phyloP scores from a whole-genome alignment of 2,888 invertebrate species.

The Lycocerus yunnanus region DNA sequence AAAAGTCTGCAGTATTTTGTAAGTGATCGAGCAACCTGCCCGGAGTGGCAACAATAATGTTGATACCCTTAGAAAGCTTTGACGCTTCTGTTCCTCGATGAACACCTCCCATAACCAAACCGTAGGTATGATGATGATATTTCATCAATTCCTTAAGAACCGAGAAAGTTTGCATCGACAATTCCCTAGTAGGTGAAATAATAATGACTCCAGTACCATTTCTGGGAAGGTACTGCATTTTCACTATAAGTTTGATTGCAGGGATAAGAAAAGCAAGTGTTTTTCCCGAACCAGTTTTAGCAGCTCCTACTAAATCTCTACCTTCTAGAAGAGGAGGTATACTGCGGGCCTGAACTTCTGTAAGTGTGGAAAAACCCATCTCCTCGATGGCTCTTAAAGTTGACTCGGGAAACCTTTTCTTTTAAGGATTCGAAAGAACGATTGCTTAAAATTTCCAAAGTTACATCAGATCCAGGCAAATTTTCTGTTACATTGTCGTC shows the following conservation, averaged over 20 bases:
- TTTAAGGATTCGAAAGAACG: slow-evolving; percentile 61
- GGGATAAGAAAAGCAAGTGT: slow-evolving; percentile 89
- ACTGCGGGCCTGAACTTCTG: slow-evolving; percentile 79
- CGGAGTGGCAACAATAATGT: slow-evolving; percentile 94
- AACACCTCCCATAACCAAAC: slow-evolving; percentile 94
- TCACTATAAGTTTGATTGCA: slow-evolving; percentile 78
- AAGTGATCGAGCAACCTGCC: slow-evolving; percentile 94
- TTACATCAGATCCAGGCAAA: slow-evolving; percentile 66
- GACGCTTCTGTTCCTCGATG: slow-evolving; percentile 89
- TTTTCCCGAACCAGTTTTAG: slow-evolving; percentile 91
- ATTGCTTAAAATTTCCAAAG: slow-evolving; percentile 65
- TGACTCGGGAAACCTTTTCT: slow-evolving; percentile 67
- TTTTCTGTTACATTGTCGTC: background rate
- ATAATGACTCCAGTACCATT: slow-evolving; percentile 90
- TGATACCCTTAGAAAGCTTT: slow-evolving; percentile 87
- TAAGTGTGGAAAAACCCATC: slow-evolving; percentile 82
- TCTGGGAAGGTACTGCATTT: slow-evolving; percentile 72
- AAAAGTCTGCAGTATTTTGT: slow-evolving; percentile 85
- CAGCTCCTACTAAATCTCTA: slow-evolving; percentile 82
- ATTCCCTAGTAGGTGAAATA: slow-evolving; percentile 93
- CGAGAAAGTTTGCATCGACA: slow-evolving; percentile 98
- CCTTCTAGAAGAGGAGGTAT: slow-evolving; percentile 81
- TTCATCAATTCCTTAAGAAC: slow-evolving; percentile 94
- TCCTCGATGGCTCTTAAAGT: slow-evolving; percentile 69
- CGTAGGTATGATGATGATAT: slow-evolving; percentile 91